Base-by-base conservation (phyloP, 2,888 invertebrate species). In the Tiliacea citrago region DNA sequence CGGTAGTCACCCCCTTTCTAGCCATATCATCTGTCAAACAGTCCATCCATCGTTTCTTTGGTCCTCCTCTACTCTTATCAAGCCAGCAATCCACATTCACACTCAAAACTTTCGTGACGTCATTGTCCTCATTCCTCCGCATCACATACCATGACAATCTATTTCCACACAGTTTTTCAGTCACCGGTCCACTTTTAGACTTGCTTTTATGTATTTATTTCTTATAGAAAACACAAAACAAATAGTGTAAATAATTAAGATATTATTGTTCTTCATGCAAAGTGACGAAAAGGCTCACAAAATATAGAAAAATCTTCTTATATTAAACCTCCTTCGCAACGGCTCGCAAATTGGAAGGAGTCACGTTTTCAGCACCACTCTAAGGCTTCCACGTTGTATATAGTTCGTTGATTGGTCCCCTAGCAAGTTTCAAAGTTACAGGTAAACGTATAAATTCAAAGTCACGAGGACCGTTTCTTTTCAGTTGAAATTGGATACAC, bases 281-380 rank as follows among this genome's bases (percentile, higher is more conserved):
- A 24, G 0, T 21, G 13, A 67, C 35, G 35, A 69, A 80, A 60
- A 60, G 13, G 18, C 21, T 24, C 18, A 29, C 65, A 67, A 75
- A 73, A 62, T 81, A 63, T 47, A 9, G 4, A 10, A n/a, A 53
- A 53, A 53, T 53, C 53, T 77, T 29, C 10, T 63, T 42, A 35
- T 24, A 39, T 51, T 53, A 39, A 75, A 24, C 2, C 12, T 51
- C 10, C 10, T 29, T 68, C 35, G 39, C 63, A 47, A 62, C 39
- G 10, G 7, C 58, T 35, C 42, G 65, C 60, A 45, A 83, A 78
- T 78, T 83, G 57, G 35, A 47, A 12, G 60, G 35, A 49, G 68
- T 78, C 83, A 79, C 81, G 79, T 72, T 79, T 68, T 12, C 35
- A 62, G 45, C 35, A 45, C 18, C 12, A 13, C 18, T 29, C 3